Base-by-base conservation (phyloP, 1,140 invertebrate genomes). In the Pogonomyrmex barbatus region DNA sequence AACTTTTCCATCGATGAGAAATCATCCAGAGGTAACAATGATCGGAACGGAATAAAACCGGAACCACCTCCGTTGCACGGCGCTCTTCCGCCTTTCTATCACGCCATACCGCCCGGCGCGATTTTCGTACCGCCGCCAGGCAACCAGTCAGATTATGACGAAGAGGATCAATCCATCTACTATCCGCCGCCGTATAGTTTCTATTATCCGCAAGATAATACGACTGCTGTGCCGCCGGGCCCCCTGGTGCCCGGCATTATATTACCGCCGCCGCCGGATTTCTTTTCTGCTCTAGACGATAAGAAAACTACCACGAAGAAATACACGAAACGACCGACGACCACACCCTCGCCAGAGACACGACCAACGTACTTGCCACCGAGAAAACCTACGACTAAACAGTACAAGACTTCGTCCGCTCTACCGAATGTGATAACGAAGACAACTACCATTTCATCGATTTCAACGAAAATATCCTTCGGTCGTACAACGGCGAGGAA, bases 181-280 rank as follows among this genome's bases (percentile, higher is more conserved):
- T 98, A 98, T 96, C 98, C 98, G 85, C 97, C 98, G 89, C 97
- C 97, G 2, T 98, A 98, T 95, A 98, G 97, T 94, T 98, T 98
- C 95, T 97, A 97, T 83, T 98, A 98, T 94, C 96, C 96, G 86
- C 96, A 96, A 90, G 97, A 98, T 91, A 98, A 98, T 93, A 96
- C 96, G 0, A 97, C 96, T 45, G 95, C 95, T 30, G 97, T 98
- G 54, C 97, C 97, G 17, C 97, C 98, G 0, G 98, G 98, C 71
- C 98, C 98, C 0, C 93, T 98, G 63, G 98, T 98, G 4, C 98
- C 98, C 3, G 98, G 98, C 33, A 98, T 98, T 65, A 97, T 98
- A 17, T 94, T 98, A 50, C 98, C 98, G 4, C 98, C 98, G 1
- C 98, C 98, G 0, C 97, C 97, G 0, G 96, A 98, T 92, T 98